Evolutionary conservation across 2,113 vertebrate species (phyloP), one percentile per base, ranked within the genome.

Genomic region (Philantomba maxwellii): DNA sequence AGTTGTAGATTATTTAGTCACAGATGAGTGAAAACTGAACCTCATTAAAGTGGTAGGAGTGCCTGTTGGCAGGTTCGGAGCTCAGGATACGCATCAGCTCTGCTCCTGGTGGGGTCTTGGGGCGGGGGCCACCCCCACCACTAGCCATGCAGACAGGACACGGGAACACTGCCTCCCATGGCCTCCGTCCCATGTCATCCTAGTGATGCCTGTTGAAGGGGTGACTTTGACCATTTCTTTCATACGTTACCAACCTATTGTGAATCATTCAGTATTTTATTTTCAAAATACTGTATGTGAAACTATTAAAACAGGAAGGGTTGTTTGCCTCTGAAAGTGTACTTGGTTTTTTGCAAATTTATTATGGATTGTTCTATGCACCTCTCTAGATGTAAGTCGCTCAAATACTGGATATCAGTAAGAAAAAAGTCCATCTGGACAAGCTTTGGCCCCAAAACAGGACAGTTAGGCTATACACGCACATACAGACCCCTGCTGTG

Each of bases 91-190:
- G 55, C 60, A 8, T 30, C 49, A 4, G 30, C 43, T 53, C 39
- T 3, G 2, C 33, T 62, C 14, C 39, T 55, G 7, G 4, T 12
- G 16, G 49, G 51, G 8, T 16, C 51, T 10, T 19, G 2, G 33
- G 39, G 17, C 9, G 2, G 17, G 23, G 12, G n/a, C 28, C 39
- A 3, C 33, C 77, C 5, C 45, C 16, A 19, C 16, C 77, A 33
- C 45, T 51, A 33, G 16, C 30, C 28, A 49, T 33, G 16, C 16
- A 11, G 55, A 30, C 17, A 19, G 21, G 83, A 49, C 26, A 15
- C 49, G 3, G 77, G 33, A 11, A 73, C 1, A 0, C 43, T 2
- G 3, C 10, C n/a, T 51, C 36, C 39, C 47, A 6, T 6, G 36
- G n/a, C 58, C 70, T 55, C n/a, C 1, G 0, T 8, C 73, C 43